Base-by-base conservation (phyloP, 2,797 vertebrate genomes). In the Syncerus caffer region DNA sequence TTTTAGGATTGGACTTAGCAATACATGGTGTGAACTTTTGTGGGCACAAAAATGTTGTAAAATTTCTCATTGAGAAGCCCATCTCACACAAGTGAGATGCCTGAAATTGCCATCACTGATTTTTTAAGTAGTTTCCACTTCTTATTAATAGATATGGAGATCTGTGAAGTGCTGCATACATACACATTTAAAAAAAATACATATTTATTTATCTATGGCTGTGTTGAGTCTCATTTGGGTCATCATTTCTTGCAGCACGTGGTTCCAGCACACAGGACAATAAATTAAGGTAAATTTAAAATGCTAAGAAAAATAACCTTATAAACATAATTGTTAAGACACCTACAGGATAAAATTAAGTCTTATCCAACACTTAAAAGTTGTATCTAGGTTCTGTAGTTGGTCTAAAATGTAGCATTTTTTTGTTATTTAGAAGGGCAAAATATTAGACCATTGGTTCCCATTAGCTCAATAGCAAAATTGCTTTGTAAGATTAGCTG, bases 201-300 rank as follows among this genome's bases (percentile, higher is more conserved):
- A 67, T 11, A 67, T 21, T 34, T 67, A 19, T 64, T 64, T n/a
- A n/a, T 64, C 62, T 64, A 8, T 64, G 4, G 4, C 31, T 64
- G 62, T n/a, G 31, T 64, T 64, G 62, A 64, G 31, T 64, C n/a
- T 64, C 31, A 10, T 64, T 64, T n/a, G 16, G 62, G 16, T n/a
- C 31, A n/a, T 17, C 62, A 64, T 64, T 64, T 64, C 62, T 64
- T n/a, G 31, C 16, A 64, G 31, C 62, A 64, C 1, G 0, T 64
- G 31, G 16, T n/a, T 64, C 62, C 62, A 64, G 62, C 31, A 64
- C 27, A 57, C 8, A 83, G 13, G 19, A 4, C 53, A 71, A 14
- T 60, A 82, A 84, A 79, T 74, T 96, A 93, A 84, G n/a, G 21
- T 34, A 83, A 83, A 83, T 83, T 83, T 55, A 55, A 91, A 92